Base-by-base conservation (phyloP, 2,888 invertebrate genomes). In the Linnaemya tessellans region DNA sequence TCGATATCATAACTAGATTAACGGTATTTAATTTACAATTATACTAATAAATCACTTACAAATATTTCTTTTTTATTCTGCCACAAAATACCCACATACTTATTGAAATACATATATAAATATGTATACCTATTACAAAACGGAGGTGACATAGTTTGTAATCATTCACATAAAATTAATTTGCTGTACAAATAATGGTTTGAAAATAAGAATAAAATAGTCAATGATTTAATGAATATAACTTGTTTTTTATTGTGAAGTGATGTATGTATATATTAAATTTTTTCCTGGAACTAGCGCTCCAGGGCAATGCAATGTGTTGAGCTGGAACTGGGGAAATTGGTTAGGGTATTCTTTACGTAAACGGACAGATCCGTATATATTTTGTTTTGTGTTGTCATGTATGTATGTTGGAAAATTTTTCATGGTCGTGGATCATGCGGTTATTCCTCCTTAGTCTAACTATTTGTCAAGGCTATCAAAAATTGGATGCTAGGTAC, bases 161-260 rank as follows among this genome's bases (percentile, higher is more conserved):
- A 64, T 64, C 64, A 64, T 41, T 43, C 64, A 43, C 43, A 43
- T 43, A 43, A 25, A 43, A 64, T 20, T 43, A 22, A 43, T 22
- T 41, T 81, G 60, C 74, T 81, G 74, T 81, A 81, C 80, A 81
- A 81, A 68, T 43, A 38, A n/a, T 46, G n/a, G 51, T 73, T 68
- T 41, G 25, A 60, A 81, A 38, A 20, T 38, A 79, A 54, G 58
- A 80, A 74, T 51, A 74, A 81, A 75, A 73, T 74, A 74, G 51
- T 43, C 58, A 74, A 74, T 35, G 70, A 68, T 64, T 81, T 68
- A 51, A 64, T 75, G 35, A 75, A 64, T 10, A 20, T 8, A 5
- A 18, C 9, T 51, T 20, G 13, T 13, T 56, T 51, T 18, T 51
- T 51, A 18, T 51, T 51, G 1, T 51, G 9, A 51, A 8, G 49